Evolutionary conservation across 2,797 vertebrate genomes (phyloP).

Genomic region (Thalassophryne amazonica): DNA sequence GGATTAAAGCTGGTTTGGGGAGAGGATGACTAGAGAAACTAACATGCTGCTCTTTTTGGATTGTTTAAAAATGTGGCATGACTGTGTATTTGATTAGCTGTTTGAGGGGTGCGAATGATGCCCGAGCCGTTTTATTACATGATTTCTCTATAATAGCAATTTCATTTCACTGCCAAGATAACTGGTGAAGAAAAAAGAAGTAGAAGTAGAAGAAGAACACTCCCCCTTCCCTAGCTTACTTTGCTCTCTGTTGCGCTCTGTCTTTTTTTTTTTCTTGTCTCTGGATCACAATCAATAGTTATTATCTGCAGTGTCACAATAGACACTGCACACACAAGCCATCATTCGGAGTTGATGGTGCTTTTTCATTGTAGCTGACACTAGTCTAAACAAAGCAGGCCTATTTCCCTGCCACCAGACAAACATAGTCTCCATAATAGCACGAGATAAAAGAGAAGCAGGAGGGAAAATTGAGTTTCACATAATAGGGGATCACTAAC

Average conservation of each 20-base stretch:
- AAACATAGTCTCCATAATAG: slow-evolving; percentile 76
- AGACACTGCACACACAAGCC: slow-evolving; percentile 59
- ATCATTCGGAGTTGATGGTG: slow-evolving; percentile 74
- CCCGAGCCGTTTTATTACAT: slow-evolving; percentile 15
- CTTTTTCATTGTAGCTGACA: slow-evolving; percentile 83
- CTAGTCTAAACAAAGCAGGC: slow-evolving; percentile 79
- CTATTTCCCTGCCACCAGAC: slow-evolving; percentile 76
- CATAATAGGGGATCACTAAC: slow-evolving; percentile 75
- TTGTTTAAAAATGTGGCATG: slow-evolving; percentile 8
- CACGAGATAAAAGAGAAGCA: slow-evolving; percentile 72
- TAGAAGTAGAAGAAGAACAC: slow-evolving; percentile 17
- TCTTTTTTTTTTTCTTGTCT: slow-evolving; percentile 55
- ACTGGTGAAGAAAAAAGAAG: slow-evolving; percentile 22
- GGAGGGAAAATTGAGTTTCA: slow-evolving; percentile 78
- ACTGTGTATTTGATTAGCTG: slow-evolving; percentile 10
- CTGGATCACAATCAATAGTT: slow-evolving; percentile 78
- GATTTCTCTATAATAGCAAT: slow-evolving; percentile 22
- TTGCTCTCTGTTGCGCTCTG: slow-evolving; percentile 46
- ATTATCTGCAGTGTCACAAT: slow-evolving; percentile 73
- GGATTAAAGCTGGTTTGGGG: slow-evolving; percentile 32
- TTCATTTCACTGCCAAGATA: slow-evolving; percentile 31
- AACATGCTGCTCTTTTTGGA: slow-evolving; percentile 15
- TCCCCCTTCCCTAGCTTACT: slow-evolving; percentile 40
- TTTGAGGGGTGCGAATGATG: neutral
- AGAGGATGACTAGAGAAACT: slow-evolving; percentile 7